Conservation (phyloP, 92 coral and sea anemone species). For the Galaxea fascicularis region DNA sequence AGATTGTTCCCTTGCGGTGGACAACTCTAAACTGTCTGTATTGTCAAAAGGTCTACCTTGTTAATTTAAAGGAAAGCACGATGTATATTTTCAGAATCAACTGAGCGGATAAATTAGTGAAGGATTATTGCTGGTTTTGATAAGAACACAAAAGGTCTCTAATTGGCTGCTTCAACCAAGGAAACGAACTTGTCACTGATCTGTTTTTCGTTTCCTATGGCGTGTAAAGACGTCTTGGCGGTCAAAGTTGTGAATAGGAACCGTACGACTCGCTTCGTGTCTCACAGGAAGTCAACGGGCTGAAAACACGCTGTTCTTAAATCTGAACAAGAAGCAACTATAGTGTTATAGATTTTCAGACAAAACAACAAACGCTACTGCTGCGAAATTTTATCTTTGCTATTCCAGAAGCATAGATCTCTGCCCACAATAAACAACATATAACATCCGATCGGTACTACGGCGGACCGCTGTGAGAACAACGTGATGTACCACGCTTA, state of each 20-base stretch:
- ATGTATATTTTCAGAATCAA: conserved; percentile 17
- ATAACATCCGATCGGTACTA: too few species aligned
- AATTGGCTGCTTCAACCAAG: conserved; percentile 6
- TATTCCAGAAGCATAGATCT: too few species aligned
- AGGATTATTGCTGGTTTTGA: not conserved
- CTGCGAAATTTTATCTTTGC: too few species aligned
- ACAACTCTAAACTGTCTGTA: not conserved
- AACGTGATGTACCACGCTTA: too few species aligned
- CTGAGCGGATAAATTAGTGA: not conserved
- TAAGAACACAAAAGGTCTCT: conserved; percentile 22
- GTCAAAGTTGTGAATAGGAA: not conserved
- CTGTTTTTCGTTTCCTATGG: not conserved
- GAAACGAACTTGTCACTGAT: conserved; percentile 9
- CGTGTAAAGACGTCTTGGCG: not conserved
- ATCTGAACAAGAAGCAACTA: too few species aligned
- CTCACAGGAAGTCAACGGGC: too few species aligned
- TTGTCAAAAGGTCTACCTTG: not conserved
- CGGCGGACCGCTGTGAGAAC: too few species aligned
- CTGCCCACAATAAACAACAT: too few species aligned
- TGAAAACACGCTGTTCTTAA: too few species aligned
- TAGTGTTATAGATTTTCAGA: too few species aligned
- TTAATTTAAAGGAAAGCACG: conserved; percentile 14
- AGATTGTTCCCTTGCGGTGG: not conserved
- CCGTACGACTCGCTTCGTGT: not conserved
- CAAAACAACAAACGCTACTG: too few species aligned